phyloP scores from a whole-genome alignment of 2,888 invertebrate species.

The Melipona beecheii region DNA sequence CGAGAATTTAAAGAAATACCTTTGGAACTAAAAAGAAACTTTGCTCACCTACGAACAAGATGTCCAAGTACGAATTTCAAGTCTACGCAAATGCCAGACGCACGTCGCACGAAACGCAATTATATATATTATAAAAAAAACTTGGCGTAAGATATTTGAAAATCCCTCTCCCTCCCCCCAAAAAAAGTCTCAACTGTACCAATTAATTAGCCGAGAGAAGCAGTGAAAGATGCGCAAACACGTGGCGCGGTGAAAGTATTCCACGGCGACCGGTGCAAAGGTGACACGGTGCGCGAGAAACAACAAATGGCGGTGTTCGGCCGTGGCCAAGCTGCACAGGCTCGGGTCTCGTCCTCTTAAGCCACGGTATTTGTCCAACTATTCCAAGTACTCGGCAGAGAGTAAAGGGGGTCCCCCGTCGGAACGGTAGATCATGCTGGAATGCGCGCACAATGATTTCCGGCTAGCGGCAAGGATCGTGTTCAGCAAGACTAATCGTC shows the following conservation, averaged over 20 bases:
- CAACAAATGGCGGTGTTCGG: background rate
- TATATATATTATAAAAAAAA: too few relatives aligned
- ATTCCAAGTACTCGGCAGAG: conserved; percentile 56
- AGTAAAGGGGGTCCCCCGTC: conserved; percentile 14
- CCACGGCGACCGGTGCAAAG: background rate
- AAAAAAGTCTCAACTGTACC: too few relatives aligned
- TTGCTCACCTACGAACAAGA: too few relatives aligned
- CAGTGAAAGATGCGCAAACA: background rate
- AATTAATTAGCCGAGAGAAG: too few relatives aligned
- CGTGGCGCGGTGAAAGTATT: background rate
- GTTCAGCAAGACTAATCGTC: conserved; percentile 55
- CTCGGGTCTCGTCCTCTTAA: conserved; percentile 39
- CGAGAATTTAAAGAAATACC: too few relatives aligned
- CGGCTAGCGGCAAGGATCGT: conserved; percentile 41
- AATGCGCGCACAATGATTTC: conserved; percentile 64
- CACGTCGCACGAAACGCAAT: too few relatives aligned
- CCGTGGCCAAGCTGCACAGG: background rate
- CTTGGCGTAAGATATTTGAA: too few relatives aligned
- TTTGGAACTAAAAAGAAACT: too few relatives aligned
- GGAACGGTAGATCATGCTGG: conserved; percentile 60
- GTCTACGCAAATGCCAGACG: too few relatives aligned
- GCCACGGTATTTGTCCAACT: conserved; percentile 54
- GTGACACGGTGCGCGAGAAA: background rate
- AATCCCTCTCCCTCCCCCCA: too few relatives aligned
- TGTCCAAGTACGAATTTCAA: too few relatives aligned